These are phyloP conservation scores for Crotalus helleri DNA, from an alignment of 2,113 vertebrate genomes.

Conservation along the genomic window DNA sequence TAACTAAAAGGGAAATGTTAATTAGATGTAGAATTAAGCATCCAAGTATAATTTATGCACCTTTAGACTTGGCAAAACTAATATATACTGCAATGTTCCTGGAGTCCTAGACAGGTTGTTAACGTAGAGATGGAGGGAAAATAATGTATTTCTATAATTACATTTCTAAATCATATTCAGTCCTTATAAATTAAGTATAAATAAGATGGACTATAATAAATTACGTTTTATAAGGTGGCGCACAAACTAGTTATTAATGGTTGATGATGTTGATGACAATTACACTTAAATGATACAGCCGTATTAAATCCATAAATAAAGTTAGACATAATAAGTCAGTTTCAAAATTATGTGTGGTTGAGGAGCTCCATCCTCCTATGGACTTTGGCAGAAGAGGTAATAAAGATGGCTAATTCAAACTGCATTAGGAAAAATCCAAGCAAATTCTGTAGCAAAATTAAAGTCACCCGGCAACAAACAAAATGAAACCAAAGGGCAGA, in stretches of 20 bases:
- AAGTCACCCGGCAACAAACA: background rate
- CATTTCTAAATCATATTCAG: constrained; percentile 60
- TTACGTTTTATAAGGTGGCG: constrained; percentile 51
- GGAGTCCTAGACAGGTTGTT: constrained; percentile 37
- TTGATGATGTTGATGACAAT: constrained; percentile 30
- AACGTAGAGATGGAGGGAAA: constrained; percentile 52
- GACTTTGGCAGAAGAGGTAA: constrained; percentile 6
- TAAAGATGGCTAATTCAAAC: constrained; percentile 3
- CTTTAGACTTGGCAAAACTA: constrained; percentile 57
- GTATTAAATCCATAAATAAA: constrained; percentile 41
- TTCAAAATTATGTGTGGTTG: constrained; percentile 8
- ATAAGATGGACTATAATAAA: constrained; percentile 54
- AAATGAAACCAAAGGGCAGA: background rate
- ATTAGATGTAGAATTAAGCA: constrained; percentile 56
- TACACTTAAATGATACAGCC: constrained; percentile 34
- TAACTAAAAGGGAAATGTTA: constrained; percentile 25
- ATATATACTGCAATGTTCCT: constrained; percentile 28
- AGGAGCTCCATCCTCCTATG: constrained; percentile 23
- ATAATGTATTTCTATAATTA: constrained; percentile 57
- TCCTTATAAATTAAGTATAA: constrained; percentile 44
- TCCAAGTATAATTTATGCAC: constrained; percentile 59
- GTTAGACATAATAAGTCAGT: constrained; percentile 22
- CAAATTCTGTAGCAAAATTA: background rate
- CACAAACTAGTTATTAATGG: constrained; percentile 52
- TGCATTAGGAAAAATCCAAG: constrained; percentile 2